These are phyloP conservation scores for Thymelicus sylvestris DNA, from an alignment of 2,888 invertebrate genomes.

Conservation along the genomic window DNA sequence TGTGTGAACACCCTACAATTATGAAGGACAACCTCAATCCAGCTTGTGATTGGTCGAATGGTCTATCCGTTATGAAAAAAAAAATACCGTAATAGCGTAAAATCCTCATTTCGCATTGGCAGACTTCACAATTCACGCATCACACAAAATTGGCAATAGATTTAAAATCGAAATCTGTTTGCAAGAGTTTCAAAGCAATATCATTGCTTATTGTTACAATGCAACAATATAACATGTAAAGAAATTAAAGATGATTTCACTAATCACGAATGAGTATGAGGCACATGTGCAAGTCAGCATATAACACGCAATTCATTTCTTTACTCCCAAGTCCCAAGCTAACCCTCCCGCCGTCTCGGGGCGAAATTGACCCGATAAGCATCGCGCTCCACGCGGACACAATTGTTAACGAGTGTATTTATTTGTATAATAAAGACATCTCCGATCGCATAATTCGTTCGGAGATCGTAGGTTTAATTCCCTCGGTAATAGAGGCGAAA, in stretches of 20 bases:
- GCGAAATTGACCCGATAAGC: slow-evolving; percentile 59
- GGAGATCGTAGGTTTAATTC: slow-evolving; percentile 37
- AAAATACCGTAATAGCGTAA: no score
- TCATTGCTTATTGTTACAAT: slow-evolving; percentile 5
- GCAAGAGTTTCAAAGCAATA: slow-evolving; percentile 3
- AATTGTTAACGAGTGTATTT: slow-evolving; percentile 54
- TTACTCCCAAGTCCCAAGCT: slow-evolving; percentile 28
- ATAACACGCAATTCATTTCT: slow-evolving; percentile 27
- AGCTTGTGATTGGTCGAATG: no score
- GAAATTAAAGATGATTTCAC: no score
- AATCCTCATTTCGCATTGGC: no score
- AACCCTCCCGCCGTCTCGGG: slow-evolving; percentile 45
- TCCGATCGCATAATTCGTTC: slow-evolving; percentile 32
- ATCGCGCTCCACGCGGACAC: slow-evolving; percentile 52
- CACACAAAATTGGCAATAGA: no score
- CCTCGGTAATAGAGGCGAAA: slow-evolving; percentile 31
- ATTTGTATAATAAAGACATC: slow-evolving; percentile 57
- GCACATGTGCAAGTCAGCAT: slow-evolving; percentile 24
- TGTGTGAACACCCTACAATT: no score
- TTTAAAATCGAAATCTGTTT: no score
- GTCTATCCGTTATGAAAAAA: no score
- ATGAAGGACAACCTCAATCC: no score
- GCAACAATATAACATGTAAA: no score
- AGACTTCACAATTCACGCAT: no score
- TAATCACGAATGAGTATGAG: slow-evolving; percentile 7